Evolutionary conservation across 35 echinoderm and acorn worm genomes (phyloP).

Genomic region (Hemicentrotus pulcherrimus): DNA sequence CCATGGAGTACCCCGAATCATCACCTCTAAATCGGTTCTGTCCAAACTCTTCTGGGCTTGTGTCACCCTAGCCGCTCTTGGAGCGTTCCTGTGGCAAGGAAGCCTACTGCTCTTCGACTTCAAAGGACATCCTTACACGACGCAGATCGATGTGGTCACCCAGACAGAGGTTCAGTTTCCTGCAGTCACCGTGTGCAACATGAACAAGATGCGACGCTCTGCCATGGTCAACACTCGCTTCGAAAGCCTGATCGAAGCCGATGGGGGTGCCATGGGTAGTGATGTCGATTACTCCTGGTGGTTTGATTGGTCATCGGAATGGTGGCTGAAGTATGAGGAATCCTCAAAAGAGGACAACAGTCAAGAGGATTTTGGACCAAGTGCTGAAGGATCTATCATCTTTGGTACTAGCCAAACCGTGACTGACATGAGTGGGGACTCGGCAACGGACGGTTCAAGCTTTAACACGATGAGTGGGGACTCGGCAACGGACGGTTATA

Average conservation of each 20-base stretch:
- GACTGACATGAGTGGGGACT: not conserved
- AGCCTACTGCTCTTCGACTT: conserved; percentile 56
- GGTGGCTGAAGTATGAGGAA: conserved; percentile 57
- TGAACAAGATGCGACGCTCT: conserved; percentile 79
- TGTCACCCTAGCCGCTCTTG: conserved; percentile 54
- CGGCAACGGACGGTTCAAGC: not conserved
- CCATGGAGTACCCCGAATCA: conserved; percentile 82
- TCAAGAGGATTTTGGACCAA: not conserved
- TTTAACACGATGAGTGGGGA: no score
- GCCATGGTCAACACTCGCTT: conserved; percentile 66
- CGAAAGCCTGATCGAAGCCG: conserved; percentile 76
- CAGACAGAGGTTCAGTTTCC: conserved; percentile 70
- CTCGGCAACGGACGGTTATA: no score
- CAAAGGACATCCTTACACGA: conserved; percentile 58
- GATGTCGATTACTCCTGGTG: conserved; percentile 71
- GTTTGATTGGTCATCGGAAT: conserved; percentile 73
- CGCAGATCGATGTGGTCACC: conserved; percentile 73
- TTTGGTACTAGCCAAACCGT: not conserved
- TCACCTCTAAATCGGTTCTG: conserved; percentile 45
- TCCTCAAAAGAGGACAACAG: not conserved
- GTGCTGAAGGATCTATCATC: not conserved
- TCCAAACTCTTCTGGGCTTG: conserved; percentile 70
- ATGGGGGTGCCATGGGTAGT: conserved; percentile 61
- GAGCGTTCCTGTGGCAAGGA: conserved; percentile 71
- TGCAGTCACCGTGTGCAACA: conserved; percentile 89